These are phyloP conservation scores for Arothron firmamentum DNA, from an alignment of 2,113 vertebrate genomes.

Conservation along the genomic window DNA sequence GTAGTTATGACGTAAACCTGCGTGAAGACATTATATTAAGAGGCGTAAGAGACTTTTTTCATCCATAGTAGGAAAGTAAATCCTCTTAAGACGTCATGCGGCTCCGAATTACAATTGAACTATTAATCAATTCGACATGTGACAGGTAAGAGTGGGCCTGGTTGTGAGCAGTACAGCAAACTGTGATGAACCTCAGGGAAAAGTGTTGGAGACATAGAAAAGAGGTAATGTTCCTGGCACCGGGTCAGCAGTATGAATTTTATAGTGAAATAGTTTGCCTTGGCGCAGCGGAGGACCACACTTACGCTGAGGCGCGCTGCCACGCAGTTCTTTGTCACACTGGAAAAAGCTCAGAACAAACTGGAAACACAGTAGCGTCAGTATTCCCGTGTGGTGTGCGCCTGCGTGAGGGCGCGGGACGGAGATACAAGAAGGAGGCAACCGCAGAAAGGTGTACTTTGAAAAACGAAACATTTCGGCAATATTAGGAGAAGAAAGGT, in stretches of 20 bases:
- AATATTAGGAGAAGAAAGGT: conserved; percentile 16
- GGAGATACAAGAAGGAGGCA: conserved; percentile 37
- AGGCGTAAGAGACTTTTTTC: neutral
- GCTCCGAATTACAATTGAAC: conserved; percentile 10
- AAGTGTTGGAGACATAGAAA: conserved; percentile 57
- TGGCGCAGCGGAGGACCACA: conserved; percentile 71
- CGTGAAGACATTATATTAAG: conserved; percentile 12
- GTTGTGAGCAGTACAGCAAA: conserved; percentile 44
- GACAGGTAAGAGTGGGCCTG: conserved; percentile 17
- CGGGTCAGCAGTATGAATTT: conserved; percentile 66
- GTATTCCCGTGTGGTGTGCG: conserved; percentile 56
- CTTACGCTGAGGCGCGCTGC: conserved; percentile 67
- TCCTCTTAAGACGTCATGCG: neutral
- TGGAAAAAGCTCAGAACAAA: conserved; percentile 74
- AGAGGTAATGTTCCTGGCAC: conserved; percentile 76
- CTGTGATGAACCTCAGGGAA: conserved; percentile 30
- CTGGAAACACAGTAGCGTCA: conserved; percentile 73
- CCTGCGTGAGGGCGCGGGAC: conserved; percentile 19
- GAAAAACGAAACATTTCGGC: conserved; percentile 20
- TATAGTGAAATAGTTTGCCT: conserved; percentile 73
- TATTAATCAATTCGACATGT: conserved; percentile 28
- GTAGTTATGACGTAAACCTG: conserved; percentile 45
- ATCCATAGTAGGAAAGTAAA: conserved; percentile 5
- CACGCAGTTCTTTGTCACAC: conserved; percentile 74
- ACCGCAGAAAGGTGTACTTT: conserved; percentile 23